Evolutionary conservation across 2,888 invertebrate species (phyloP), one percentile per base, ranked within the genome.

Genomic region (Acronicta alni): DNA sequence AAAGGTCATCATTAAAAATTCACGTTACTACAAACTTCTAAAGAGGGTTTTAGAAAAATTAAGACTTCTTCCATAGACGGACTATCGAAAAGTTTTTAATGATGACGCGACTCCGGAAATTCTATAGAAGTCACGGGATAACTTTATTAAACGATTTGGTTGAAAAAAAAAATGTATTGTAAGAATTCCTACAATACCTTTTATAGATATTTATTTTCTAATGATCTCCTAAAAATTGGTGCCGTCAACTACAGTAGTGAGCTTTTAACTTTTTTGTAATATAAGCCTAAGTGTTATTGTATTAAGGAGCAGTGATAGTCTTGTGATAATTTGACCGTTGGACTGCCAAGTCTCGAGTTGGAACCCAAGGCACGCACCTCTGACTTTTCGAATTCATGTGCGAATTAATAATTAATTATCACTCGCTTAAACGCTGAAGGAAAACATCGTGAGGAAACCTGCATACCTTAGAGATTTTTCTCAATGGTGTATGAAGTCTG

Each of bases 51-150:
- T 30, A 35, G 12, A 52, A 60, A 55, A 67, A 67, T 52, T 35
- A 48, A 60, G 17, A 41, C 32, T 15, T 26, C 37, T 39, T 46
- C 49, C 12, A 39, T 38, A 49, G 51, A 52, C 26, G 48, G 44
- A 60, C 46, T 67, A 67, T 68, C 26, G 54, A 52, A 57, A 59
- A 72, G 47, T 67, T 72, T 68, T 52, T 72, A 67, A 68, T 72
- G 72, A 68, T 67, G 72, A 72, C 47, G 16, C 3, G 8, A 46
- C 14, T 42, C 14, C 14, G 41, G 38, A 17, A 39, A 45, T 12
- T 18, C 30, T n/a, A 61, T 26, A 18, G 60, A 48, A 67, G 51
- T 55, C 72, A 52, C 41, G 51, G 37, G 38, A 18, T 38, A 44
- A 44, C 8, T 14, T 43, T 43, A 30, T 17, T 16, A n/a, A n/a